These are phyloP conservation scores for Pyrrhosoma nymphula DNA, from an alignment of 2,888 invertebrate genomes.

Conservation along the genomic window DNA sequence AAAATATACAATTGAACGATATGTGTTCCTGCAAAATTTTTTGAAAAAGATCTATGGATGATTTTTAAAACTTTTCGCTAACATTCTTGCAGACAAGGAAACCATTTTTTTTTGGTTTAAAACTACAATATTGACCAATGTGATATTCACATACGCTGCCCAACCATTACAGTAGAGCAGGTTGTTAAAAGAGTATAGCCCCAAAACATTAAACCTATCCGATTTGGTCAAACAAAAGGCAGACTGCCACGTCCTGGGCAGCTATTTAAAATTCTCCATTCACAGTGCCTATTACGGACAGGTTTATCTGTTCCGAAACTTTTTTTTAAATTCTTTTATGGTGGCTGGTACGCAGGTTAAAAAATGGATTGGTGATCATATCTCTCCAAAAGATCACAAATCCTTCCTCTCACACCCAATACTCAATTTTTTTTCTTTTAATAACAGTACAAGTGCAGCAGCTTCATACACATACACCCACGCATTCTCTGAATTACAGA, in stretches of 20 bases:
- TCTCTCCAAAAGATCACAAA: slow-evolving; percentile 56
- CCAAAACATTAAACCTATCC: slow-evolving; percentile 62
- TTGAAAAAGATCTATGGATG: slow-evolving; percentile 66
- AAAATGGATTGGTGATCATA: slow-evolving; percentile 53
- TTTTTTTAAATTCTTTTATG: slow-evolving; percentile 52
- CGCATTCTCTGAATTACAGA: slow-evolving; percentile 60
- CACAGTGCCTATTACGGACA: slow-evolving; percentile 55
- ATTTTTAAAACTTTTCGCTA: slow-evolving; percentile 64
- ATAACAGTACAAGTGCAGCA: slow-evolving; percentile 64
- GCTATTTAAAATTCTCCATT: slow-evolving; percentile 19
- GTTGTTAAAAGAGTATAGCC: slow-evolving; percentile 58
- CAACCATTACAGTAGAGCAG: not conserved
- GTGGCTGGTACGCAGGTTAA: slow-evolving; percentile 53
- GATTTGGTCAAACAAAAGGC: slow-evolving; percentile 63
- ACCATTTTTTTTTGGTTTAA: slow-evolving; percentile 32
- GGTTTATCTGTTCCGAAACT: slow-evolving; percentile 41
- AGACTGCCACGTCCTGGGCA: slow-evolving; percentile 67
- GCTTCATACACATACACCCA: slow-evolving; percentile 61
- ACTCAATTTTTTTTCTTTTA: slow-evolving; percentile 1
- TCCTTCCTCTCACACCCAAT: slow-evolving; percentile 58
- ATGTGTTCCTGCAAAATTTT: slow-evolving; percentile 65
- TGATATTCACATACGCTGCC: slow-evolving; percentile 60
- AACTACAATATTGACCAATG: slow-evolving; percentile 66
- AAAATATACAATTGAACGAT: slow-evolving; percentile 67
- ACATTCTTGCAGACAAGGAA: slow-evolving; percentile 67